A percentile compares a stretch with the other conserved stretches of the same genome.
These are phyloP conservation scores for Dyspetes luteomarginatus DNA, from an alignment of 2,888 invertebrate genomes.

Conservation along the genomic window DNA sequence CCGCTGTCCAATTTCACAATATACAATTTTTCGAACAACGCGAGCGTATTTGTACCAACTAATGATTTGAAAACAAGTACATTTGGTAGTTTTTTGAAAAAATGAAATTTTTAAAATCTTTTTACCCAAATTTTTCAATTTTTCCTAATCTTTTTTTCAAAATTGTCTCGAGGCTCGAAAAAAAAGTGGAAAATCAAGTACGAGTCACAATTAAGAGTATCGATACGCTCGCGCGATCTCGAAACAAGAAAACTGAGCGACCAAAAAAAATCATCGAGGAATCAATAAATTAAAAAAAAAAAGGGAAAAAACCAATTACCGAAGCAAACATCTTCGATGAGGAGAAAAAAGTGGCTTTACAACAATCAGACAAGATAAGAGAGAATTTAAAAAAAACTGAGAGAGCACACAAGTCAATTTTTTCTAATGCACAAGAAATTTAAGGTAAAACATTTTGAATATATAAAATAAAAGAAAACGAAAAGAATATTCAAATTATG, in stretches of 20 bases:
- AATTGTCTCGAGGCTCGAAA: background rate
- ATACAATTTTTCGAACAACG: constrained; percentile 16
- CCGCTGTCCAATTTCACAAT: constrained; percentile 22
- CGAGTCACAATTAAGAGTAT: background rate
- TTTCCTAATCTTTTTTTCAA: constrained; percentile 2
- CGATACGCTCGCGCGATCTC: constrained; percentile 12
- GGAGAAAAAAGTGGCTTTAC: constrained; percentile 50
- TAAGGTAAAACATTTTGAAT: constrained; percentile 58
- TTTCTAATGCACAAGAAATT: constrained; percentile 74
- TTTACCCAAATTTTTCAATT: background rate
- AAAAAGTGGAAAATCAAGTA: constrained; percentile 1
- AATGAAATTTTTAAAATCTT: background rate
- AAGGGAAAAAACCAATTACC: too few species aligned
- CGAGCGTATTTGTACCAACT: constrained; percentile 13
- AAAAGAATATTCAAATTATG: constrained; percentile 34
- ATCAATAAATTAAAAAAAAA: constrained; percentile 51
- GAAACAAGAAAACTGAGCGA: constrained; percentile 45
- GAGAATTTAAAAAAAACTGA: constrained; percentile 39
- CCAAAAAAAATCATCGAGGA: constrained; percentile 60
- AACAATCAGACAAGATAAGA: constrained; percentile 48
- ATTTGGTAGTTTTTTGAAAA: background rate
- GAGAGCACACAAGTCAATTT: constrained; percentile 75
- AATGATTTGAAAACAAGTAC: background rate
- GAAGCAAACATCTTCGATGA: constrained; percentile 21
- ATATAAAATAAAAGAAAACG: constrained; percentile 46